Base-by-base conservation (phyloP, 2,797 vertebrate genomes). In the Numenius phaeopus region DNA sequence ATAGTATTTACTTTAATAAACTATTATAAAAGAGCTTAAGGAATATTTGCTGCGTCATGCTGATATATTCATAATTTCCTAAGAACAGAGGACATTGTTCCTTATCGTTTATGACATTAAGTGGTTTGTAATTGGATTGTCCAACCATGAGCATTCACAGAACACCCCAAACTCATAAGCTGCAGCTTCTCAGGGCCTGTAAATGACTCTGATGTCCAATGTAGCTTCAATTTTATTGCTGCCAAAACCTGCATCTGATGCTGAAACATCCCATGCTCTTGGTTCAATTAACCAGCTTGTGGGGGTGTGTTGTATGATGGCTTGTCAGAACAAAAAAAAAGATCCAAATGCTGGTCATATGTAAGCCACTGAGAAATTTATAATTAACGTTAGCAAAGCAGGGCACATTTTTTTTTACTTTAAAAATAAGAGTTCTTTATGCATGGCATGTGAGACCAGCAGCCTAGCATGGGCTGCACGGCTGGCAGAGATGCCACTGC, bases 111-210 rank as follows among this genome's bases (percentile, higher is more conserved):
- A 42, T 82, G 94, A 64, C 89, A 78, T 32, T 75, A 84, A 94
- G 80, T 78, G 83, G 19, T 69, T 81, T 46, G 37, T 65, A 84
- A 94, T 42, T 76, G 81, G 64, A 89, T 75, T 91, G 57, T 82
- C 80, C 58, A 49, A 4, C 37, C 34, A 8, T 10, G 9, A 69
- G 59, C 86, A 89, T 30, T 80, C 87, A 65, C 14, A 87, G 83
- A 92, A 82, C 70, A 62, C 50, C 70, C 83, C 78, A 34, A 86
- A 67, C 65, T 15, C 93, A 52, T 11, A 17, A 44, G 26, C 49
- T 79, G 72, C 88, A 77, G 54, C 54, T 96, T 37, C 77, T 46
- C 65, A 71, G 58, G 89, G 44, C 71, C 78, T 54, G 78, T 1
- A 58, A 27, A 69, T 32, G 73, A 78, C 49, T 54, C 8, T 14